Evolutionary conservation across 2,113 vertebrate genomes (phyloP).

Genomic region (Oxyruncus cristatus): DNA sequence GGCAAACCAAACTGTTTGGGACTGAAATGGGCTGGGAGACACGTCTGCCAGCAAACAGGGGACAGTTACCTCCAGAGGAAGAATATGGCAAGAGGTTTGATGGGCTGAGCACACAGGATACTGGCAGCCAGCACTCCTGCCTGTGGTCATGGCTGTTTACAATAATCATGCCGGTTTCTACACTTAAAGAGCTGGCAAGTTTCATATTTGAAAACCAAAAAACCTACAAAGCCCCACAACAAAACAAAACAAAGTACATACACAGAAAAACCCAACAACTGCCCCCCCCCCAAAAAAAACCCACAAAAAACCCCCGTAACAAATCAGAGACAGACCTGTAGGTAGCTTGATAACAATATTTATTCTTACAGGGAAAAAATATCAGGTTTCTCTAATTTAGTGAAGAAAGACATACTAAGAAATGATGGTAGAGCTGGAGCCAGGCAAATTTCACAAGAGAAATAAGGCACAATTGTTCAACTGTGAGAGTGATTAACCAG

Average conservation of each 20-base stretch:
- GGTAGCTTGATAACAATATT: not conserved
- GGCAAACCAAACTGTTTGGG: not conserved
- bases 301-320: not conserved
- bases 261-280: not conserved
- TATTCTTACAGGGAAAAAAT: not conserved
- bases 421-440: not conserved
- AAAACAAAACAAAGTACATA: not conserved
- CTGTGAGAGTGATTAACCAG: slow-evolving; percentile 8
- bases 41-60: not conserved
- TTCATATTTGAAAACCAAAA: not conserved
- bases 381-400: not conserved
- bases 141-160: not conserved
- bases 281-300: not conserved
- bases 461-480: slow-evolving; percentile 9
- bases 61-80: not conserved
- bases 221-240: not conserved
- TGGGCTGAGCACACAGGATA: not conserved
- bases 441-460: not conserved
- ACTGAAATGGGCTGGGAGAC: not conserved
- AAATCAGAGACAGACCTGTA: not conserved
- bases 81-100: not conserved
- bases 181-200: not conserved
- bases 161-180: not conserved
- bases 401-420: not conserved
- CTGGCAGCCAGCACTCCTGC: not conserved